Percentiles rank a stretch among this genome's conserved stretches.
Evolutionary conservation across 2,797 vertebrate genomes (phyloP).

Genomic region (Acanthurus tractus): DNA sequence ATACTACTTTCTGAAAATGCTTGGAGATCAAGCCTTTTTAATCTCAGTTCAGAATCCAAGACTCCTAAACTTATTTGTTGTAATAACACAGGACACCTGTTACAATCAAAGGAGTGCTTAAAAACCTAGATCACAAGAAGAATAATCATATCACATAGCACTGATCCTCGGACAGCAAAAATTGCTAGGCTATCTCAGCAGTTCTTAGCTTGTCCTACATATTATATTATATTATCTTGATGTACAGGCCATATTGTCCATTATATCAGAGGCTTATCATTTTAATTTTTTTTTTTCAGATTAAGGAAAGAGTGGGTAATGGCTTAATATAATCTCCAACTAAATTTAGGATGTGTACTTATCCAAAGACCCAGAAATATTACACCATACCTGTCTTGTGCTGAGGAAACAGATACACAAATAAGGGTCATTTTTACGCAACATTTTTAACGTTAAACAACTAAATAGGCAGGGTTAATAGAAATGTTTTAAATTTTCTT

Average conservation of each 20-base stretch:
- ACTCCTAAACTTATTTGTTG: neutral
- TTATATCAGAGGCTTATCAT: neutral
- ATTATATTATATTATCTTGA: neutral
- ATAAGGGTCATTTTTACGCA: too few species aligned
- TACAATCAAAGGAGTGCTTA: neutral
- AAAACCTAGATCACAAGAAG: neutral
- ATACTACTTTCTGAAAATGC: too few species aligned
- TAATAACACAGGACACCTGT: neutral
- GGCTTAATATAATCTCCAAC: neutral
- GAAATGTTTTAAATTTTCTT: too few species aligned
- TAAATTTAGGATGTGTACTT: neutral
- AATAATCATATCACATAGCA: neutral
- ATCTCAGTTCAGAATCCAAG: neutral
- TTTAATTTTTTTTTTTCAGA: neutral
- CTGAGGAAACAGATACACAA: too few species aligned
- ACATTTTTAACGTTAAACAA: too few species aligned
- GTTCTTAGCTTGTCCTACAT: neutral
- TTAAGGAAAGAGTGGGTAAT: neutral
- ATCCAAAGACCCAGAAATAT: neutral
- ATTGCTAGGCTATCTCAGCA: neutral
- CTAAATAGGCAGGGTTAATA: too few species aligned
- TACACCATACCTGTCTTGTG: too few species aligned
- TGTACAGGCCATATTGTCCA: neutral
- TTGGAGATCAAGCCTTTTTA: neutral
- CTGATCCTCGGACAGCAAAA: neutral